phyloP scores from a whole-genome alignment of 2,113 vertebrate species.

The Chloebia gouldiae region DNA sequence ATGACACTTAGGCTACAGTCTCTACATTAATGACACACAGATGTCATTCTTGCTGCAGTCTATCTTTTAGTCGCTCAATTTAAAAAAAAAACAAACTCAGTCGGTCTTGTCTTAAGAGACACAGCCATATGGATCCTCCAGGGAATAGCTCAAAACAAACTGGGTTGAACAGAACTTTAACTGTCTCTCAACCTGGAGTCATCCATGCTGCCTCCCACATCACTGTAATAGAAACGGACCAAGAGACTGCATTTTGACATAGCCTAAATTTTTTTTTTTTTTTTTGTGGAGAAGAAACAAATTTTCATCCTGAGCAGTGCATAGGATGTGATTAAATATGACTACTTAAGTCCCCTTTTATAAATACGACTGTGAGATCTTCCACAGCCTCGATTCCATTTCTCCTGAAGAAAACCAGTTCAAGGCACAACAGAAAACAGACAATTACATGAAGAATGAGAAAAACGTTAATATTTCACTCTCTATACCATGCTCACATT shows the following conservation, averaged over 20 bases:
- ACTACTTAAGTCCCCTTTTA: background rate
- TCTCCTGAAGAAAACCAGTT: background rate
- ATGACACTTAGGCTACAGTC: background rate
- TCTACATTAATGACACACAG: background rate
- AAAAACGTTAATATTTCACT: background rate
- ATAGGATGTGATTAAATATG: background rate
- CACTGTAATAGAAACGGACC: background rate
- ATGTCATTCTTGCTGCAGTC: background rate
- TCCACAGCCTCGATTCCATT: background rate
- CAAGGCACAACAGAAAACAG: background rate
- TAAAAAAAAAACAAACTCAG: background rate
- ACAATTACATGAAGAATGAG: background rate
- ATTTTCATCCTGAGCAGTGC: background rate
- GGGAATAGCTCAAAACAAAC: background rate
- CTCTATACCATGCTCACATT: accelerated
- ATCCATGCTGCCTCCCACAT: background rate
- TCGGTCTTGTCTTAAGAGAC: background rate
- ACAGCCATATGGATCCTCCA: background rate
- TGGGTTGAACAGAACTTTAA: background rate
- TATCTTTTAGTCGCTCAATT: background rate
- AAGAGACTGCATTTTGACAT: background rate
- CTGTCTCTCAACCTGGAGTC: background rate
- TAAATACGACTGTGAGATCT: background rate
- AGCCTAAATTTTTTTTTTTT: background rate
- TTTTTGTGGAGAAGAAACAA: background rate